These are phyloP conservation scores for Chloromyia formosa DNA, from an alignment of 2,888 invertebrate species.

Conservation along the genomic window DNA sequence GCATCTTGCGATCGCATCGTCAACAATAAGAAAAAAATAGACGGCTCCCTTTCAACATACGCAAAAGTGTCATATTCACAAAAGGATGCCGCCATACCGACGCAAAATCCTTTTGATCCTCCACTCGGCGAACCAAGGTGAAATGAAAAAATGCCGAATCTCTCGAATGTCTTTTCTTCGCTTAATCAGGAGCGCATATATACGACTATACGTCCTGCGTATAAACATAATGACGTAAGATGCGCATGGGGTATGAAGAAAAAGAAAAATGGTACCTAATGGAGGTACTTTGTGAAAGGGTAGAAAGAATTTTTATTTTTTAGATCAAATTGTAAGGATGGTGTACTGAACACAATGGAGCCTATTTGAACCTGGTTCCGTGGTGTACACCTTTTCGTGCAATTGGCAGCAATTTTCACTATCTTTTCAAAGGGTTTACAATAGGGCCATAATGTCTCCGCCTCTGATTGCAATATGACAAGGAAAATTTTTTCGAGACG, in stretches of 20 bases:
- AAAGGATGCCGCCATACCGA: slow-evolving; percentile 42
- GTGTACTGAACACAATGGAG: background rate
- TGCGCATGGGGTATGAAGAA: background rate
- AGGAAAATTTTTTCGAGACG: background rate
- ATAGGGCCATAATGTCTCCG: background rate
- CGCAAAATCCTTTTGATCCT: slow-evolving; percentile 39
- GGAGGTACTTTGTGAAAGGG: background rate
- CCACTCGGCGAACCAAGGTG: slow-evolving; percentile 13
- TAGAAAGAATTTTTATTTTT: background rate
- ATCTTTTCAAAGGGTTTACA: background rate
- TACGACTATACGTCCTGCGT: no score
- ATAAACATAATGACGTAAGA: no score
- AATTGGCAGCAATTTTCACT: background rate
- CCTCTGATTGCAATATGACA: background rate
- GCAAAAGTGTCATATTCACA: slow-evolving; percentile 41
- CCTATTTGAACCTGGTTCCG: background rate
- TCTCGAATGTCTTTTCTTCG: background rate
- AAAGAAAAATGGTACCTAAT: slow-evolving; percentile 15
- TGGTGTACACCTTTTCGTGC: background rate
- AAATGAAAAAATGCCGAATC: slow-evolving; percentile 21
- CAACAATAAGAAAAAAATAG: background rate
- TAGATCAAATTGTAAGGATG: background rate
- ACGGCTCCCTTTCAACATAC: background rate
- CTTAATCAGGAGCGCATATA: no score
- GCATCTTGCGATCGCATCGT: slow-evolving; percentile 15